Evolutionary conservation across 2,888 invertebrate species (phyloP).

Genomic region (Harpagoxenus sublaevis): DNA sequence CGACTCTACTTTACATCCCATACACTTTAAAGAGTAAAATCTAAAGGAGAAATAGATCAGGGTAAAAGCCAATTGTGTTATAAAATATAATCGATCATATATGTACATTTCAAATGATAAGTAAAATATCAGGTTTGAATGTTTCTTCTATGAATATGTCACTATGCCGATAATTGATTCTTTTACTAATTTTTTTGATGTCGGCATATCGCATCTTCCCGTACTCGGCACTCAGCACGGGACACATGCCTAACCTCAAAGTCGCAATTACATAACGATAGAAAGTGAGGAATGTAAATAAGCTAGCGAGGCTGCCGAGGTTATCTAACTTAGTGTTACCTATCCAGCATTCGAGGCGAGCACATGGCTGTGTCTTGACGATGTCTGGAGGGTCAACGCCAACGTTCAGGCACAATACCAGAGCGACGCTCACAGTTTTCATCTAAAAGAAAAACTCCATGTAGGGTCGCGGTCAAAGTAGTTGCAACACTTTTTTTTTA

Average conservation of each 20-base stretch:
- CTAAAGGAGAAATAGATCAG: not conserved
- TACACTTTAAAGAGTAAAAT: not conserved
- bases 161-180: not conserved
- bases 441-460: slow-evolving; percentile 89
- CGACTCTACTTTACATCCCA: not conserved
- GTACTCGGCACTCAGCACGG: not conserved
- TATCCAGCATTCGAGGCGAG: slow-evolving; percentile 98
- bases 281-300: slow-evolving; percentile 64
- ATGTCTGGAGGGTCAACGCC: slow-evolving; percentile 99
- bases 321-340: slow-evolving; percentile 87
- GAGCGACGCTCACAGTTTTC: slow-evolving; percentile 99
- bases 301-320: slow-evolving; percentile 39
- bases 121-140: not conserved
- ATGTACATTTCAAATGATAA: not conserved
- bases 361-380: slow-evolving; percentile 98
- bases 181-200: not conserved
- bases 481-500: no score
- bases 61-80: not conserved
- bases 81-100: not conserved
- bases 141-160: not conserved
- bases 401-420: slow-evolving; percentile 98
- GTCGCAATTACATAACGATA: slow-evolving; percentile 73
- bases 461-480: no score
- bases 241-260: slow-evolving; percentile 74
- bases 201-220: no score